Conservation (phyloP, 2,888 invertebrate species). For the Sympetrum striolatum region DNA sequence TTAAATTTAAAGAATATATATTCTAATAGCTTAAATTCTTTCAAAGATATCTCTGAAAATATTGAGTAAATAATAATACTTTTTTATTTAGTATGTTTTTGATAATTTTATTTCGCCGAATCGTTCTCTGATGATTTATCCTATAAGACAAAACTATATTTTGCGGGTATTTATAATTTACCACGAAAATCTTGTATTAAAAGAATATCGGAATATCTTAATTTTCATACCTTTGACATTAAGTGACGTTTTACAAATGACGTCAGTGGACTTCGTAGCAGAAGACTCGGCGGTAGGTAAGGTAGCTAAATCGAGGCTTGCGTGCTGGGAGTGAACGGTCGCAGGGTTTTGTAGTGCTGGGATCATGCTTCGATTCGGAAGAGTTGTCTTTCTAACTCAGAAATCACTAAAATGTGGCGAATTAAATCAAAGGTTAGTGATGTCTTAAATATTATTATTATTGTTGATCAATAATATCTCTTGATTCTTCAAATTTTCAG, state of each 20-base stretch:
- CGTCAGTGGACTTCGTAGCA: slow-evolving; percentile 8
- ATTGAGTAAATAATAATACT: no score
- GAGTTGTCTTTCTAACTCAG: neutral
- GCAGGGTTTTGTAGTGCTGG: neutral
- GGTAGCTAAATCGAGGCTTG: neutral
- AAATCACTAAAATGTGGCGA: slow-evolving; percentile 13
- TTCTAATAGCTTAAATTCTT: no score
- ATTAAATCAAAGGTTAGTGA: neutral
- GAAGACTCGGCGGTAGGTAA: neutral
- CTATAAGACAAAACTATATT: no score
- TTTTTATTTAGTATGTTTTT: no score
- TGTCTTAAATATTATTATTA: neutral
- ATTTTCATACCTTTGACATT: neutral
- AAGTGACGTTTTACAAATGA: slow-evolving; percentile 11
- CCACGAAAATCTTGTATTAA: no score
- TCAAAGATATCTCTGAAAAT: no score
- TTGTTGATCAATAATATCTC: neutral
- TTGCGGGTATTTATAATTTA: no score
- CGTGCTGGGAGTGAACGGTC: neutral
- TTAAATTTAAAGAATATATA: no score
- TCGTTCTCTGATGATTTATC: no score
- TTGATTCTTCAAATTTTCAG: no score
- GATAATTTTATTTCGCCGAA: no score
- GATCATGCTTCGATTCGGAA: slow-evolving; percentile 18
- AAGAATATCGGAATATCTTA: no score